Evolutionary conservation across 2,797 vertebrate species (phyloP).

Genomic region (Columba guinea): DNA sequence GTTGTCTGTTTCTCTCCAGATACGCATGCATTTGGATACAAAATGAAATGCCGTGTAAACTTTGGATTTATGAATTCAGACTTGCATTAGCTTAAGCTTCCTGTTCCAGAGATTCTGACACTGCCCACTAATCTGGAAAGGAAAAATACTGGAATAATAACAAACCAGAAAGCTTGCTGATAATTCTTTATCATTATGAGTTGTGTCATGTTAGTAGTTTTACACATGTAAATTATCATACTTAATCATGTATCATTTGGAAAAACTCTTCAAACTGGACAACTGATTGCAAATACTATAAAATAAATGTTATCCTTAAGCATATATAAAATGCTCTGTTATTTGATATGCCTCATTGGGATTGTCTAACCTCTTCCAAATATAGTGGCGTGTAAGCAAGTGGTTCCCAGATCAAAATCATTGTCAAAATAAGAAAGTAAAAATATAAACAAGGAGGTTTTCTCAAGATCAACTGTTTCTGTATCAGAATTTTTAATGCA

Average conservation of each 20-base stretch:
- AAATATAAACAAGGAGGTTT: background rate
- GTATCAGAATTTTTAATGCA: background rate
- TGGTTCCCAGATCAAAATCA: background rate
- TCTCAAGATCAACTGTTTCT: background rate
- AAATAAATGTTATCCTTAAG: background rate
- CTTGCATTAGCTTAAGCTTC: background rate
- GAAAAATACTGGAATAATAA: background rate
- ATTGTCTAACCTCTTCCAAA: background rate
- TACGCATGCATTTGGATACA: background rate
- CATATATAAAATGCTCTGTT: background rate
- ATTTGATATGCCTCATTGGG: background rate
- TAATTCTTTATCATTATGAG: background rate
- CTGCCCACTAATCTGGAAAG: background rate
- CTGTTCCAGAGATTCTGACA: background rate
- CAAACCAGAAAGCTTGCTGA: background rate
- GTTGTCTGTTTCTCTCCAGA: background rate
- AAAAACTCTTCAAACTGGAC: background rate
- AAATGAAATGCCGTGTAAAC: background rate
- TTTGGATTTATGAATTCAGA: background rate
- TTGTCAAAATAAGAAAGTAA: background rate
- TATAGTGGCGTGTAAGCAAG: background rate
- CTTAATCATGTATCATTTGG: background rate
- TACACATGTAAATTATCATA: background rate
- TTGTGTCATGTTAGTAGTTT: background rate
- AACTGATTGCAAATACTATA: background rate